Evolutionary conservation across 1,140 invertebrate genomes (phyloP).

Genomic region (Probaryconus sp.): DNA sequence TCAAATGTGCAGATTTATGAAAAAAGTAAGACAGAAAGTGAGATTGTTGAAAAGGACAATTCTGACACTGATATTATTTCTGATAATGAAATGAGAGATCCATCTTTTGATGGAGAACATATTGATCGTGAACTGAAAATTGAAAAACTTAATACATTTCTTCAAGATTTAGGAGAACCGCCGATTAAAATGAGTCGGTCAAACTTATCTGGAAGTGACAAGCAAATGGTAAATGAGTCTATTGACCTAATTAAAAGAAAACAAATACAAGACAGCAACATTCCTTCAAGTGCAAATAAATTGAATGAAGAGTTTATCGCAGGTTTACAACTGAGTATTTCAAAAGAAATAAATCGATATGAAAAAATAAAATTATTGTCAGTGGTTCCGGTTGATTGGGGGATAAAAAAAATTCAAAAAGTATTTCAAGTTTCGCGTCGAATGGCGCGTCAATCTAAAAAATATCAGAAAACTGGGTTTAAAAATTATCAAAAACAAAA

Average conservation of each 20-base stretch:
- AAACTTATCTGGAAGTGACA: not conserved
- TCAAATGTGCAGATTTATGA: too few species aligned
- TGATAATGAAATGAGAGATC: too few species aligned
- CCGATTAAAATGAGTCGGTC: slow-evolving; percentile 7
- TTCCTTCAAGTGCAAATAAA: not conserved
- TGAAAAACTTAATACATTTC: slow-evolving; percentile 9
- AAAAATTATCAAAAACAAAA: not conserved
- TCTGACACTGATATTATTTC: too few species aligned
- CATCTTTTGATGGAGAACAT: too few species aligned
- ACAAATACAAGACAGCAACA: not conserved
- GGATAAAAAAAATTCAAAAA: slow-evolving; percentile 9
- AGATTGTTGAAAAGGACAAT: too few species aligned
- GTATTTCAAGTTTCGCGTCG: slow-evolving; percentile 14
- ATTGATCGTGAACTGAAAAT: too few species aligned
- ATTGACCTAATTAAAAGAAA: not conserved
- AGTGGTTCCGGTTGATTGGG: slow-evolving; percentile 8
- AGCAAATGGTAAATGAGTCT: not conserved
- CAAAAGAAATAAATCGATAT: slow-evolving; percentile 6
- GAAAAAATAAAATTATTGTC: slow-evolving; percentile 7
- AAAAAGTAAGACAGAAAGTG: too few species aligned
- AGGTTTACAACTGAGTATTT: not conserved
- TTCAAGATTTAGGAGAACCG: slow-evolving; percentile 9
- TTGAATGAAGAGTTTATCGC: not conserved
- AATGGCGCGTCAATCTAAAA: slow-evolving; percentile 13
- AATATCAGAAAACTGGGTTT: slow-evolving; percentile 4